Evolutionary conservation across 2,888 invertebrate genomes (phyloP).

Genomic region (Drymonia ruficornis): DNA sequence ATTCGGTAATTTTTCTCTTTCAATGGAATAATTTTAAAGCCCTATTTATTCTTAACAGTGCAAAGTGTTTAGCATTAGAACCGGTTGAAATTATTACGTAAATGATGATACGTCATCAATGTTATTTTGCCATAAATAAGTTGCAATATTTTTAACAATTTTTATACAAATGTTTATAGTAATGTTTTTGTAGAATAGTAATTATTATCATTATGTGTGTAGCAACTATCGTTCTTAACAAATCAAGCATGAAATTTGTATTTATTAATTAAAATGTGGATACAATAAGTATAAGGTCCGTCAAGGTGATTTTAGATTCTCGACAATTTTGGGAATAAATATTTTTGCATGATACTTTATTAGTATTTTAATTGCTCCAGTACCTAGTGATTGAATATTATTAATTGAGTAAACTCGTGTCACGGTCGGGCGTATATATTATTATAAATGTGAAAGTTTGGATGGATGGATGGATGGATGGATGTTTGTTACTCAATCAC

Average conservation of each 20-base stretch:
- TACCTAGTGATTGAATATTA: too few relatives aligned
- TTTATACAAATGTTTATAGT: conserved; percentile 50
- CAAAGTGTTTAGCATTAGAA: neutral
- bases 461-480: too few relatives aligned
- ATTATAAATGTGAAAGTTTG: too few relatives aligned
- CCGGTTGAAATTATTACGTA: conserved; percentile 6
- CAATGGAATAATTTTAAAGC: neutral
- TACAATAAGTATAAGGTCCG: conserved; percentile 22
- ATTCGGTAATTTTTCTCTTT: too few relatives aligned
- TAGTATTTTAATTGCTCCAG: conserved; percentile 25
- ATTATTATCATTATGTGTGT: conserved; percentile 13
- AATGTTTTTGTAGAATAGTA: conserved; percentile 20
- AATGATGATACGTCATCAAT: conserved; percentile 2
- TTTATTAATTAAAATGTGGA: conserved; percentile 37
- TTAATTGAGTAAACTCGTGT: too few relatives aligned
- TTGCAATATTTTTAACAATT: conserved; percentile 63
- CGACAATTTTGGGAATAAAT: conserved; percentile 34
- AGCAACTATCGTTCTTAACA: conserved; percentile 14
- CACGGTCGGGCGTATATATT: too few relatives aligned
- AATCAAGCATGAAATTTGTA: conserved; percentile 30
- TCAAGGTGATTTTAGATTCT: conserved; percentile 37
- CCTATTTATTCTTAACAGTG: conserved; percentile 3
- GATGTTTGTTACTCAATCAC: too few relatives aligned
- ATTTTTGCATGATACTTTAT: conserved; percentile 32
- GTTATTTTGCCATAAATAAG: conserved; percentile 76